Evolutionary conservation across 2,888 invertebrate genomes (phyloP).

Genomic region (Cetonia aurata): DNA sequence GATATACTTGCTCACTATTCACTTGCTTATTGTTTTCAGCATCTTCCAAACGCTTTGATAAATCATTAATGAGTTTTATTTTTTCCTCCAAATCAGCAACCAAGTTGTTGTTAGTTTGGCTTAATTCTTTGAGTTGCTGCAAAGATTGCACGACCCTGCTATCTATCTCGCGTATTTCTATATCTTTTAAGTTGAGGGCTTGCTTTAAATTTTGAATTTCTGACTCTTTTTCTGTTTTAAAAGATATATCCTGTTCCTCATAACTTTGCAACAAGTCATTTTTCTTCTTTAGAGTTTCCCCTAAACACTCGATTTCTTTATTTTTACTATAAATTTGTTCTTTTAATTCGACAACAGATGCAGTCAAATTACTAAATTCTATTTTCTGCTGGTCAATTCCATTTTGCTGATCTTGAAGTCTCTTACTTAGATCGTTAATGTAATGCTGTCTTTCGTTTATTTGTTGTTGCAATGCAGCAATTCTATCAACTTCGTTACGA

Average conservation of each 20-base stretch:
- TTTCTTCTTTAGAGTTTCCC: constrained; percentile 10
- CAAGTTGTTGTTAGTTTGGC: constrained; percentile 12
- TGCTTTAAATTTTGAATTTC: constrained; percentile 28
- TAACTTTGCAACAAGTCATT: constrained; percentile 17
- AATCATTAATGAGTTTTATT: constrained; percentile 39
- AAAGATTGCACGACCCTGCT: background rate
- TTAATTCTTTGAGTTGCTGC: constrained; percentile 18
- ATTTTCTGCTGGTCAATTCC: constrained; percentile 51
- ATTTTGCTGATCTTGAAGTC: constrained; percentile 56
- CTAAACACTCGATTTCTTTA: constrained; percentile 13
- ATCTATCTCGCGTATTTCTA: constrained; percentile 13
- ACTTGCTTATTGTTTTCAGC: constrained; percentile 51
- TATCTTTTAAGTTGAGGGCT: background rate
- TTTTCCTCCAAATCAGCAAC: constrained; percentile 38
- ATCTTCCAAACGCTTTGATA: constrained; percentile 25
- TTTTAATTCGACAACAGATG: constrained; percentile 28
- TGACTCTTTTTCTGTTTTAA: background rate
- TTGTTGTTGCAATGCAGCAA: constrained; percentile 62
- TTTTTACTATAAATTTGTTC: constrained; percentile 16
- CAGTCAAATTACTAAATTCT: constrained; percentile 36
- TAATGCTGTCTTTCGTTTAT: constrained; percentile 59
- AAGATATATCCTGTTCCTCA: background rate
- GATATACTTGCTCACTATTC: constrained; percentile 55
- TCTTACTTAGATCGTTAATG: constrained; percentile 58
- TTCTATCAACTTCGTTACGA: constrained; percentile 62